Evolutionary conservation across 2,113 vertebrate genomes (phyloP), one percentile per base, ranked within the genome.

Genomic region (Phrynosoma blainvillii): DNA sequence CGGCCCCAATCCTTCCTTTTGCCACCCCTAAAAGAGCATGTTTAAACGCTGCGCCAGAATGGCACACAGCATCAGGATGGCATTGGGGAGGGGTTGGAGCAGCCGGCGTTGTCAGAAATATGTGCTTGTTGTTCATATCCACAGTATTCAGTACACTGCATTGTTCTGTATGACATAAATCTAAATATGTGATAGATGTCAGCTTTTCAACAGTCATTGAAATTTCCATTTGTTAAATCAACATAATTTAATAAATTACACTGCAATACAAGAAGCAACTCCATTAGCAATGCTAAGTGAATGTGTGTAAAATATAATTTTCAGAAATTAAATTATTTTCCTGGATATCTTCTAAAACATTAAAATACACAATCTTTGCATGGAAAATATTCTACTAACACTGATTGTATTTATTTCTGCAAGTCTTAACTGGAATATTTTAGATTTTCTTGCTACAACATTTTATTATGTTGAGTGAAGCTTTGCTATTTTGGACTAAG

Each of bases 301-400:
- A 68, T 30, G 54, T 68, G 30, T 77, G 47, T 70, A 84, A 30
- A 42, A 56, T 87, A 76, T 59, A 71, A 23, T 42, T 71, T 1
- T 87, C 13, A 79, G 25, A 74, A 65, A 80, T 21, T 84, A 52
- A 79, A 73, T 84, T 84, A 32, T 89, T 89, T 40, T 62, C n/a
- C 66, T 80, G 25, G 70, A 52, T 66, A 52, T 47, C 42, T 36
- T 80, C 66, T 62, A 84, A 83, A 84, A 79, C 21, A 59, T 79
- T 79, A 62, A 85, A 73, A 74, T 62, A n/a, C 76, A 65, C 74
- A 47, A 59, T 47, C 52, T 84, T n/a, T 79, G 52, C 32, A 27
- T 27, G 56, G 76, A 11, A 74, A 76, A 65, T 70, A n/a, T 65
- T 82, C 36, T 42, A 32, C 52, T 32, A 62, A 36, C 77, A 75